Base-by-base conservation (phyloP, 2,797 vertebrate species). In the Poeciliopsis infans region DNA sequence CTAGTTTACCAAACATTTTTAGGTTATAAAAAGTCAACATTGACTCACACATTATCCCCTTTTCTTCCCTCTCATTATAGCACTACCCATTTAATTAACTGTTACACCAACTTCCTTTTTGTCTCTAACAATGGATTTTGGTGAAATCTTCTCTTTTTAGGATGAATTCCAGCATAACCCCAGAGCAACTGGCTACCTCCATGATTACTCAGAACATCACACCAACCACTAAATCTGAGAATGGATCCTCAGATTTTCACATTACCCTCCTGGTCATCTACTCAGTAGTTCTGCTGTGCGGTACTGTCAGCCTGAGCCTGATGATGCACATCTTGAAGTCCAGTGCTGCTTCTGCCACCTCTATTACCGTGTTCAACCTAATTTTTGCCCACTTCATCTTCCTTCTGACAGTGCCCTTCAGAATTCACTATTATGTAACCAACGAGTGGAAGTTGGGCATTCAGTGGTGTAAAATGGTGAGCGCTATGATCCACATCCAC, bases 401-500 rank as follows among this genome's bases (percentile, higher is more conserved):
- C 53, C 95, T 99, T 18, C 33, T 97, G 85, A 98, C 97, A 0
- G 92, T 99, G 53, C 98, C 98, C 3, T 98, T 99, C 83, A 95
- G 97, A 76, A 92, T 99, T 76, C 88, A 96, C 88, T 99, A 97
- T 66, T 96, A 97, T 0, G 45, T 89, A 1, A 77, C 4, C 0
- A 0, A 25, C 0, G 0, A 1, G 0, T 99, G 98, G 98, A 0
- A 0, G 0, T 91, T 99, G 64, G 12, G 89, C 0, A 0, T 0
- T 0, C 0, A 2, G 0, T 94, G 95, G 84, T 99, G 98, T 72
- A 97, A 93, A 86, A 3, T 95, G 13, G 93, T 97, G 87, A 99
- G 97, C 1, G 88, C 93, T 36, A 97, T 97, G 97, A 92, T 98
- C 81, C 97, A 99, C 75, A 89, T 97, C 64, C 98, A 99, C 90